These are phyloP conservation scores for Polyergus mexicanus DNA, from an alignment of 1,140 invertebrate species.

Conservation along the genomic window DNA sequence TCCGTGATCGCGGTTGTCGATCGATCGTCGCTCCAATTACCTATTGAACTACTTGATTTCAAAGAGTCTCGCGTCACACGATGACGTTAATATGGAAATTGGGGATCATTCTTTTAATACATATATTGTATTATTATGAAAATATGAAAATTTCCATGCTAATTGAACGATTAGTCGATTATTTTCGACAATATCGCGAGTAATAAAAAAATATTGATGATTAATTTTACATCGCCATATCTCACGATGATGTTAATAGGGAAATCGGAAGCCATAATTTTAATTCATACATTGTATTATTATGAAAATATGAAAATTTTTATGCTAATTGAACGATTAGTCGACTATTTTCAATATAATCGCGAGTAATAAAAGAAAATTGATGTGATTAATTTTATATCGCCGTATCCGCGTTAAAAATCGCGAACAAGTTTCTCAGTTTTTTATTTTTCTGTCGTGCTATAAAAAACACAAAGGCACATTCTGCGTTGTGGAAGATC, in stretches of 20 bases:
- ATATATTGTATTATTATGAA: background rate
- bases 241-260: too few relatives aligned
- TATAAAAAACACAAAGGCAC: background rate
- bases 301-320: background rate
- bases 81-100: background rate
- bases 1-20: slow-evolving; percentile 28
- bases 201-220: background rate
- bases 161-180: background rate
- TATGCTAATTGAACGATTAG: background rate
- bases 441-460: background rate
- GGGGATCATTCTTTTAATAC: background rate
- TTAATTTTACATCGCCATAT: background rate
- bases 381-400: background rate
- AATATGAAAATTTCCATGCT: background rate
- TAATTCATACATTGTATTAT: too few relatives aligned
- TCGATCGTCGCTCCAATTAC: slow-evolving; percentile 44
- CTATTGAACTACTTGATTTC: slow-evolving; percentile 56
- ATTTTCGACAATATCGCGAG: background rate
- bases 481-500: slow-evolving; percentile 29
- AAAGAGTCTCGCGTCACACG: background rate
- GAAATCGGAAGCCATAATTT: too few relatives aligned
- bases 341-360: background rate
- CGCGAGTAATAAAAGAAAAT: background rate
- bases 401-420: background rate
- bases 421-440: too few relatives aligned